Percentiles rank a stretch among this genome's conserved stretches.
Conservation (phyloP, 2,888 invertebrate genomes). For the Dascillus cervinus region DNA sequence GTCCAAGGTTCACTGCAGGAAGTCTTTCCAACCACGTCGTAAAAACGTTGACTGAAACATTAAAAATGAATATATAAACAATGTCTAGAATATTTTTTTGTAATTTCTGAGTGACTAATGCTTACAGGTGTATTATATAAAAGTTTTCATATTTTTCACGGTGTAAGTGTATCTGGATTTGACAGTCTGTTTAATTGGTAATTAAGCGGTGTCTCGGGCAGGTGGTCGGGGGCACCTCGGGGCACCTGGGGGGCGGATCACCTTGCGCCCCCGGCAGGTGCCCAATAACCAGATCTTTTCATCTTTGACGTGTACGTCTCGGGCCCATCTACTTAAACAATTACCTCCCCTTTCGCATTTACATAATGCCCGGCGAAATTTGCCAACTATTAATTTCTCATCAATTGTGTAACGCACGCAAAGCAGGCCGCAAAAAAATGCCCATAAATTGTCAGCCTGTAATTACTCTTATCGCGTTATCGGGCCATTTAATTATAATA, state of each 20-base stretch:
- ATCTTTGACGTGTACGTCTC: slow-evolving; percentile 17
- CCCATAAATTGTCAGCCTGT: too few species aligned
- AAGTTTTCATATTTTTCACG: slow-evolving; percentile 18
- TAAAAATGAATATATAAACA: slow-evolving; percentile 11
- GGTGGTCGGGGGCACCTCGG: slow-evolving; percentile 18
- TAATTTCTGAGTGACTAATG: slow-evolving; percentile 13
- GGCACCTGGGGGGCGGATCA: slow-evolving; percentile 25
- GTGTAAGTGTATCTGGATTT: slow-evolving; percentile 18
- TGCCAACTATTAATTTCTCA: too few species aligned
- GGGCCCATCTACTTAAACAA: slow-evolving; percentile 11
- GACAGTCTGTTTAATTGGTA: slow-evolving; percentile 24
- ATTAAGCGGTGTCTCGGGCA: slow-evolving; percentile 22
- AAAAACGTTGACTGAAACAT: slow-evolving; percentile 11
- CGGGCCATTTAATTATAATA: too few species aligned
- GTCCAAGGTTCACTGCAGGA: slow-evolving; percentile 12
- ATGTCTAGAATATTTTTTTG: slow-evolving; percentile 8
- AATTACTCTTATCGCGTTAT: too few species aligned
- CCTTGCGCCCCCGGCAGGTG: slow-evolving; percentile 25
- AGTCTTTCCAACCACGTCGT: slow-evolving; percentile 15
- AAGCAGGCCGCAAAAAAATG: too few species aligned
- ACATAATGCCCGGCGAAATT: too few species aligned
- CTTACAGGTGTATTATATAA: slow-evolving; percentile 18
- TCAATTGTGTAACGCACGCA: too few species aligned
- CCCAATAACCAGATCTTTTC: slow-evolving; percentile 18
- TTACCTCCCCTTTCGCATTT: too few species aligned